A percentile compares a stretch with the other conserved stretches of the same genome.
Evolutionary conservation across 2,113 vertebrate species (phyloP).

Genomic region (Bubo scandiacus): DNA sequence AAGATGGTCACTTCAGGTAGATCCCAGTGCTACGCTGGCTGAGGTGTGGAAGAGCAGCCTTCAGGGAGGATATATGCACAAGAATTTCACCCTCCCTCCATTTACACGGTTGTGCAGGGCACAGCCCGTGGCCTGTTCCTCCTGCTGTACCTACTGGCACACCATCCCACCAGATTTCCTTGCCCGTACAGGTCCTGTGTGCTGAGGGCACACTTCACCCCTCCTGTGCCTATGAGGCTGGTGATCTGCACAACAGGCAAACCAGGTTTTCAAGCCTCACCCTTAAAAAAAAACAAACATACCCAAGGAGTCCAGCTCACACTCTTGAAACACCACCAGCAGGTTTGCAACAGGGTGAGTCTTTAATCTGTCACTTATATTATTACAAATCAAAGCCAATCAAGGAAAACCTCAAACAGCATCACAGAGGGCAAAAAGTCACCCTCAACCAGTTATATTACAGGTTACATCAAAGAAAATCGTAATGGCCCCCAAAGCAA

Average conservation of each 20-base stretch:
- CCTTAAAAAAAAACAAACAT: background rate
- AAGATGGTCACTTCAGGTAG: background rate
- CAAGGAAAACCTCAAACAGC: background rate
- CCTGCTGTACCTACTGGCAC: background rate
- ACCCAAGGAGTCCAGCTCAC: background rate
- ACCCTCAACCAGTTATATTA: background rate
- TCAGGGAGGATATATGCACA: accelerated
- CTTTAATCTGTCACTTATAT: background rate
- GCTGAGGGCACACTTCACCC: background rate
- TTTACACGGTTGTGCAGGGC: accelerated
- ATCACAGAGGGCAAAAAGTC: background rate
- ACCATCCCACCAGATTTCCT: accelerated
- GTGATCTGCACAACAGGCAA: background rate
- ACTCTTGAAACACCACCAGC: background rate
- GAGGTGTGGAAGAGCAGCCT: background rate
- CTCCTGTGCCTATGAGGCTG: background rate
- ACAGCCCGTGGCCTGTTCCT: background rate
- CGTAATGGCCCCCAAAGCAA: background rate
- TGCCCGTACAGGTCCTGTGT: background rate
- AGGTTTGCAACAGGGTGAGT: background rate
- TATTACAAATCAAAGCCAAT: background rate
- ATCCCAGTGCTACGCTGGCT: too few species aligned
- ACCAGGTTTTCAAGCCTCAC: background rate
- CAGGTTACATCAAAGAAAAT: background rate
- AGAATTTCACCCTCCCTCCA: background rate